A percentile compares a stretch with the other conserved stretches of the same genome.
Conservation (phyloP, 2,113 vertebrate genomes). For the Raja brachyura region DNA sequence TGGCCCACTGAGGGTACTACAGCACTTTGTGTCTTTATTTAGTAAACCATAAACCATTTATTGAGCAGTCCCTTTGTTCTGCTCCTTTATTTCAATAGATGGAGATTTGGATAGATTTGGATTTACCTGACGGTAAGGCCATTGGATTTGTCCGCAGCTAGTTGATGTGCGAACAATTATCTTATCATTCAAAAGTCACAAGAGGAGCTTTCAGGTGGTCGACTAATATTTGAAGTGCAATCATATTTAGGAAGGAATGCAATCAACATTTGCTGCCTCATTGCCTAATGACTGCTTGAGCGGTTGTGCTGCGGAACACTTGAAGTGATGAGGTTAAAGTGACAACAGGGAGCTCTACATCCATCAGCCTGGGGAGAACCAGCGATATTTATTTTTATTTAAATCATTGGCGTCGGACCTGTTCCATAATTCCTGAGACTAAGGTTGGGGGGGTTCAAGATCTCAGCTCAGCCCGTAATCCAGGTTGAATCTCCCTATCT, state of each 20-base stretch:
- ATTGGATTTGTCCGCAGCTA: neutral
- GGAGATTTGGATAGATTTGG: neutral
- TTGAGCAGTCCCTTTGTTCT: too few relatives aligned
- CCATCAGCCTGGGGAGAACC: neutral
- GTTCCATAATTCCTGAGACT: neutral
- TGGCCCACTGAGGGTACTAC: too few relatives aligned
- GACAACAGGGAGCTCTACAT: neutral
- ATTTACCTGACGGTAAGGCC: neutral
- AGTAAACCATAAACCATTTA: too few relatives aligned
- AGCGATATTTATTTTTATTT: neutral
- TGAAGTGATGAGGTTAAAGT: neutral
- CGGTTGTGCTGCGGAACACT: neutral
- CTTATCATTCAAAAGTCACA: neutral
- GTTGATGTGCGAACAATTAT: neutral
- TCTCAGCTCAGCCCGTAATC: neutral
- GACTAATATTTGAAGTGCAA: neutral
- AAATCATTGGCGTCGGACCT: neutral
- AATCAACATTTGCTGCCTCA: neutral
- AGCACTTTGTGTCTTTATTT: too few relatives aligned
- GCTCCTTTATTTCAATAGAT: neutral
- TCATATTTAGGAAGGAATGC: neutral
- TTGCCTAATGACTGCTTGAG: neutral
- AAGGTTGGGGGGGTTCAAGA: neutral
- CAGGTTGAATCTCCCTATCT: neutral
- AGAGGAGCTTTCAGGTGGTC: neutral